phyloP scores from a whole-genome alignment of 2,113 vertebrate genomes.

The Octodon degus region DNA sequence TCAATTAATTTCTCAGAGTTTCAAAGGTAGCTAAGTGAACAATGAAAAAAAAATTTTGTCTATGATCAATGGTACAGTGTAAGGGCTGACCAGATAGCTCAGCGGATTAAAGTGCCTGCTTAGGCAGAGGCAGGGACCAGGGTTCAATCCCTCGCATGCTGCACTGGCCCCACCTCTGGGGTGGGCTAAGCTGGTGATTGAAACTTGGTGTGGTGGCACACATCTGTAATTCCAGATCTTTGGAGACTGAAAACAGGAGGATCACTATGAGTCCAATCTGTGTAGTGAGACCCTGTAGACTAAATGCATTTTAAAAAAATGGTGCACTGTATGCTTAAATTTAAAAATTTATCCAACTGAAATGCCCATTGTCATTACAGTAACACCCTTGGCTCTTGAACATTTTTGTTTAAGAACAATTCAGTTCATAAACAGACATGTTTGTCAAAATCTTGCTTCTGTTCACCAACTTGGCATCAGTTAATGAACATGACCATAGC shows the following conservation, averaged over 20 bases:
- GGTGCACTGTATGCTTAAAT: neutral
- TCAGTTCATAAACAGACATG: neutral
- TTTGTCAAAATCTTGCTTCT: neutral
- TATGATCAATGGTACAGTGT: neutral
- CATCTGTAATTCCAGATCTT: too few species aligned
- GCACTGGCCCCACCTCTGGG: too few species aligned
- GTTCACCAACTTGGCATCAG: neutral
- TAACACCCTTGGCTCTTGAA: neutral
- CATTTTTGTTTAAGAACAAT: neutral
- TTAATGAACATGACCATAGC: neutral
- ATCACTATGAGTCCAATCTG: too few species aligned
- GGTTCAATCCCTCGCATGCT: too few species aligned
- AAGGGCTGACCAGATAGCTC: too few species aligned
- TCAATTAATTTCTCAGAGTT: rapidly evolving
- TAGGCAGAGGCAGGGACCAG: too few species aligned
- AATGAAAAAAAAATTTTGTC: neutral
- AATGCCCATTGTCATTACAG: neutral
- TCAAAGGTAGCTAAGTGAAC: neutral
- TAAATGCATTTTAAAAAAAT: neutral
- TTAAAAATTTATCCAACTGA: neutral
- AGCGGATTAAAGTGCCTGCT: too few species aligned
- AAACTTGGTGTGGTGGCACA: too few species aligned
- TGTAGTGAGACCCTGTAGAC: too few species aligned
- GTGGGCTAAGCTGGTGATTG: too few species aligned
- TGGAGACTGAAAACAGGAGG: too few species aligned